Conservation (phyloP, 2,888 invertebrate species). For the Dioctria rufipes region DNA sequence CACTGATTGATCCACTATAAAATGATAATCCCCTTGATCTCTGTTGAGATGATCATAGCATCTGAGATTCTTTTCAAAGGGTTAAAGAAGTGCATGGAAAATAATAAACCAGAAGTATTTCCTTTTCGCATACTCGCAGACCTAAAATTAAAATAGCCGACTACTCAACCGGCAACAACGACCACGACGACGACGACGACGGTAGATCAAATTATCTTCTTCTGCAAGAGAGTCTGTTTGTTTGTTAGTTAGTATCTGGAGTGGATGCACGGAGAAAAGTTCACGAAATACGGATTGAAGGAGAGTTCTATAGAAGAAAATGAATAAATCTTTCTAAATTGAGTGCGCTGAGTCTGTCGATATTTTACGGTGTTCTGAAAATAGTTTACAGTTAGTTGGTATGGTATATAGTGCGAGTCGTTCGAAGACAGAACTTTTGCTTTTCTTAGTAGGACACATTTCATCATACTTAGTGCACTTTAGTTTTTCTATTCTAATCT, state of each 20-base stretch:
- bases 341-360: not conserved
- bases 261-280: slow-evolving; percentile 35
- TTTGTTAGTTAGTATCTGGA: slow-evolving; percentile 25
- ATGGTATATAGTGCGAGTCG: not conserved
- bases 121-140: slow-evolving; percentile 30
- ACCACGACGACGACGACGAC: not conserved
- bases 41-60: too few species aligned
- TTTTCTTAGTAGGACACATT: slow-evolving; percentile 13
- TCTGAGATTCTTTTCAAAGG: not conserved
- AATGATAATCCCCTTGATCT: too few species aligned
- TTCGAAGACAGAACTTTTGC: not conserved
- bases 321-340: not conserved
- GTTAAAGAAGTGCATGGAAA: not conserved
- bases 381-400: slow-evolving; percentile 17
- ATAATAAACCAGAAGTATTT: slow-evolving; percentile 18
- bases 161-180: not conserved
- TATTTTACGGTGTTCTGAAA: slow-evolving; percentile 36
- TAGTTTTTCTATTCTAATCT: not conserved
- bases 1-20: too few species aligned
- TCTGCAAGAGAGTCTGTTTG: not conserved
- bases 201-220: slow-evolving; percentile 32
- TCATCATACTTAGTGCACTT: slow-evolving; percentile 1
- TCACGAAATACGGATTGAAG: not conserved
- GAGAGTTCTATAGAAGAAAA: not conserved
- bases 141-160: slow-evolving; percentile 10